Evolutionary conservation across 2,888 invertebrate species (phyloP).

Genomic region (Diplolepis rosae): DNA sequence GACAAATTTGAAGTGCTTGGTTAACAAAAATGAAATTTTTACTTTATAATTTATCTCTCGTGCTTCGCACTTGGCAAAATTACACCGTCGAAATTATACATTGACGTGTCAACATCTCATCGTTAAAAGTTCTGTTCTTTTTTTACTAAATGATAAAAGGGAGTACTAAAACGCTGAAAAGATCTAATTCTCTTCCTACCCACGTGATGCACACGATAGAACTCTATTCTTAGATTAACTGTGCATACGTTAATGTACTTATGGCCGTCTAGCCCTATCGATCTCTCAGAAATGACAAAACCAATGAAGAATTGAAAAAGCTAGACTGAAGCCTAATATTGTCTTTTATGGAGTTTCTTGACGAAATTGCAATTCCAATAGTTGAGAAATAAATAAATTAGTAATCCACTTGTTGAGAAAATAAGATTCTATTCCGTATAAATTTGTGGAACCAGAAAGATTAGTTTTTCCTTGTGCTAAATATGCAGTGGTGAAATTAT

Average conservation of each 20-base stretch:
- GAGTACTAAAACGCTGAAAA: constrained; percentile 16
- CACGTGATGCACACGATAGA: constrained; percentile 21
- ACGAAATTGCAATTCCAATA: too few species aligned
- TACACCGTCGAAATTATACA: constrained; percentile 1
- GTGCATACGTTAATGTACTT: constrained; percentile 21
- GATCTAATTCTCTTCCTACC: constrained; percentile 2
- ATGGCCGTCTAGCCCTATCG: constrained; percentile 23
- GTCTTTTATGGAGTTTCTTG: background rate
- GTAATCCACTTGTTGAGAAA: too few species aligned
- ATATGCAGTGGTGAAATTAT: constrained; percentile 20
- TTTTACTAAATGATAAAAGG: constrained; percentile 16
- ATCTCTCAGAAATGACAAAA: background rate
- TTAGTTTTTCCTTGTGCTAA: background rate
- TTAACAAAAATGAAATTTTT: too few species aligned
- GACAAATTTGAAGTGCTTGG: too few species aligned
- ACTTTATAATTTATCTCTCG: too few species aligned
- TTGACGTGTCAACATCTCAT: background rate
- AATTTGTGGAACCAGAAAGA: too few species aligned
- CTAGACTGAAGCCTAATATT: background rate
- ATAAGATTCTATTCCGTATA: too few species aligned
- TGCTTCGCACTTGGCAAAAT: background rate
- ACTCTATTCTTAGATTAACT: constrained; percentile 20
- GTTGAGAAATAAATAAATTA: too few species aligned
- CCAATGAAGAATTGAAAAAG: background rate
- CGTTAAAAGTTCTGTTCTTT: background rate